Base-by-base conservation (phyloP, 2,113 vertebrate genomes). In the Brienomyrus longianalis region DNA sequence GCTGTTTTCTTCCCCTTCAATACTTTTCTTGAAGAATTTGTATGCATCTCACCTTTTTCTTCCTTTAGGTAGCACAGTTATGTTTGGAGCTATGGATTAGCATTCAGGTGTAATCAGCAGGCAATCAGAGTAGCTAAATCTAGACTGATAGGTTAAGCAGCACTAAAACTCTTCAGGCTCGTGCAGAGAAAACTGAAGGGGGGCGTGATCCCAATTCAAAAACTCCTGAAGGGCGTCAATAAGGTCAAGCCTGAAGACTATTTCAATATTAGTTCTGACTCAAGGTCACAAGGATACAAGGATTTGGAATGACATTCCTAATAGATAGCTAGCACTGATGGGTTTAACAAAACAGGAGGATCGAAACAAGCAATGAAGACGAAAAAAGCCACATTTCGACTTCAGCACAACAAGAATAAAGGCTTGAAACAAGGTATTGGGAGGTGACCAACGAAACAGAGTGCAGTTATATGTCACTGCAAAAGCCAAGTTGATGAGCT, bases 201-300 rank as follows among this genome's bases (percentile, higher is more conserved):
- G 74, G 74, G 4, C 35, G 13, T 80, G 74, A 80, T 80, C 74
- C 74, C 74, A 80, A 80, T 80, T 80, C 74, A 80, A 7, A 80
- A 19, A 80, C 43, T 80, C 74, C 74, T 80, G 74, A 80, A 80
- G 74, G 74, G 31, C 74, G 17, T 43, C 31, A 43, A 35, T 80
- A 80, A 80, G 74, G 74, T 80, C 74, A 80, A 39, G 31, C 74
- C 35, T 43, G 74, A 80, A 80, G 74, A 80, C 31, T 80, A 80
- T 80, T 80, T 80, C 74, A 80, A 80, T 80, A 80, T 80, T 80
- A 80, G 74, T 17, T 80, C 74, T 80, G 74, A 80, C 74, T 80
- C 74, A 80, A 80, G 74, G 74, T 80, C 74, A 43, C 74, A 43
- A 80, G 35, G 74, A 80, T 80, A 80, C 74, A 80, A 43, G 74